Percentiles rank a stretch among this genome's conserved stretches.
Evolutionary conservation across 2,888 invertebrate genomes (phyloP).

Genomic region (Melinaea menophilus): DNA sequence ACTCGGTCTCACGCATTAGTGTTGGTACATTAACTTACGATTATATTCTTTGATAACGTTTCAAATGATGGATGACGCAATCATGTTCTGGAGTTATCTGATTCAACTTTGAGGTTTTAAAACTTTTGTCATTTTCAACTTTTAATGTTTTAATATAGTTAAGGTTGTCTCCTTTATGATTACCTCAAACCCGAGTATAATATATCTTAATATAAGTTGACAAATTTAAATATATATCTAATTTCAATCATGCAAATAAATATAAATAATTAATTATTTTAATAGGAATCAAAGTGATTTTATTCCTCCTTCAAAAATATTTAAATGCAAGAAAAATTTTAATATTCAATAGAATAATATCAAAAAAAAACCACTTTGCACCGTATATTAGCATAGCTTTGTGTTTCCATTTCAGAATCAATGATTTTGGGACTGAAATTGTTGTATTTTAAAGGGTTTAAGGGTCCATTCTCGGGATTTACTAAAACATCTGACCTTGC

Average conservation of each 20-base stretch:
- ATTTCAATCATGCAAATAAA: no score
- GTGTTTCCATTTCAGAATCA: neutral
- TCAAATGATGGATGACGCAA: constrained; percentile 34
- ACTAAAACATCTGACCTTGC: neutral
- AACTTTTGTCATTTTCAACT: neutral
- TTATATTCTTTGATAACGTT: constrained; percentile 8
- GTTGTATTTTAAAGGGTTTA: constrained; percentile 2
- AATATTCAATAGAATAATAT: no score
- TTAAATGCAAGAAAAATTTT: no score
- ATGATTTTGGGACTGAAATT: neutral
- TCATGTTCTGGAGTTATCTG: constrained; percentile 36
- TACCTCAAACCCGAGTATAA: no score
- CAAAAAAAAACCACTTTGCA: neutral
- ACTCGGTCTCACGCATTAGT: neutral
- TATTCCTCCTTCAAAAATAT: no score
- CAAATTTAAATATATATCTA: no score
- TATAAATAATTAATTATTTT: no score
- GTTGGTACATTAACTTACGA: no score
- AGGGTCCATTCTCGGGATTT: constrained; percentile 1
- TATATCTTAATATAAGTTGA: no score
- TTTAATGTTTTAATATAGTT: no score
- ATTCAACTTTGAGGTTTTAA: constrained; percentile 16
- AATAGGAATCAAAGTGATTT: no score
- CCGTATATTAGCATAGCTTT: neutral
- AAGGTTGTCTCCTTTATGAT: no score